phyloP scores from a whole-genome alignment of 2,888 invertebrate species.

The Halocaridina rubra region DNA sequence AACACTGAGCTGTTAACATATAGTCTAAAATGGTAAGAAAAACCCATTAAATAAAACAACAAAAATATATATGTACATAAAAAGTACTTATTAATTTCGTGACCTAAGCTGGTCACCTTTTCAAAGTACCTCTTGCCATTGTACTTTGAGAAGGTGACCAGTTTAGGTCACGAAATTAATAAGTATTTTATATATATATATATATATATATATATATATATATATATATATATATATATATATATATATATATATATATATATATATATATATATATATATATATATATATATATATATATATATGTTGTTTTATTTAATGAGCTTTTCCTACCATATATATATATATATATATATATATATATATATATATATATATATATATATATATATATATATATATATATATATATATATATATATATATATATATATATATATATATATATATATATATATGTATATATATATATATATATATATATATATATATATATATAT shows the following conservation, averaged over 20 bases:
- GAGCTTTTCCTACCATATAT: background rate
- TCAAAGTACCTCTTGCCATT: too few species aligned
- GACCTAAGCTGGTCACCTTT: too few species aligned
- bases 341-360: background rate
- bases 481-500: background rate
- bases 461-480: constrained; percentile 18
- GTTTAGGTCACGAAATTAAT: background rate
- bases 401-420: background rate
- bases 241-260: constrained; percentile 32
- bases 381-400: background rate
- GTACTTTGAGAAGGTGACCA: too few species aligned
- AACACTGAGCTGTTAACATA: too few species aligned
- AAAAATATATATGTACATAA: background rate
- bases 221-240: constrained; percentile 27
- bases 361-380: background rate
- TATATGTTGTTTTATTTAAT: background rate
- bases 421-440: background rate
- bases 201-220: background rate
- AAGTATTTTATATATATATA: background rate
- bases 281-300: background rate
- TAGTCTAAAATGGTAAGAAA: too few species aligned
- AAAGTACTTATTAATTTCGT: too few species aligned
- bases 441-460: constrained; percentile 13
- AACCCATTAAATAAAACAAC: background rate
- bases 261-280: background rate